Percentiles rank a stretch among this genome's conserved stretches.
Evolutionary conservation across 1,140 invertebrate genomes (phyloP).

Genomic region (Pantala flavescens): DNA sequence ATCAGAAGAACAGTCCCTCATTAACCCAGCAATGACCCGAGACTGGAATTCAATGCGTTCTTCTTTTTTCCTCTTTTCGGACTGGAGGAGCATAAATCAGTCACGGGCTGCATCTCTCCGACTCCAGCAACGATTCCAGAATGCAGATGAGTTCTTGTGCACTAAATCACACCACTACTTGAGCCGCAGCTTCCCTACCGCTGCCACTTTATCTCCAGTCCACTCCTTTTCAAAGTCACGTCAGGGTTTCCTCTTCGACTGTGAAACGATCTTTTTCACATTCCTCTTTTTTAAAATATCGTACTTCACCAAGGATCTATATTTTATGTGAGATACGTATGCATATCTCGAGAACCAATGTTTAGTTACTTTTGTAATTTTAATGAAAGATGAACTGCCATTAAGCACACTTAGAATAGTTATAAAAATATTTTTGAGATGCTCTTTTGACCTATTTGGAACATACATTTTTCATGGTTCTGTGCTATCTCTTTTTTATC

Average conservation of each 20-base stretch:
- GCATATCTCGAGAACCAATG: too few species aligned
- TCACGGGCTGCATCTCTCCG: not conserved
- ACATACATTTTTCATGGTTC: too few species aligned
- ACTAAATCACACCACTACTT: not conserved
- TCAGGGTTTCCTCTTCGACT: not conserved
- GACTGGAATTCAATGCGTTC: not conserved
- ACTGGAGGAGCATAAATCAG: slow-evolving; percentile 1
- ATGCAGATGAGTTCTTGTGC: not conserved
- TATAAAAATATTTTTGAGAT: too few species aligned
- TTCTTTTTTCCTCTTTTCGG: not conserved
- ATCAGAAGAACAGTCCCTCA: not conserved
- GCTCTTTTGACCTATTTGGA: too few species aligned
- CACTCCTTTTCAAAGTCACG: not conserved
- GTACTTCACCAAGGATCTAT: too few species aligned
- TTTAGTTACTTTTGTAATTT: too few species aligned
- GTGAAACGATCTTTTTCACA: too few species aligned
- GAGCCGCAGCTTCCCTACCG: not conserved
- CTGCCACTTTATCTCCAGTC: not conserved
- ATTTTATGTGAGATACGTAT: too few species aligned
- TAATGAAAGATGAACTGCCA: too few species aligned
- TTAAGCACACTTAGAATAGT: too few species aligned
- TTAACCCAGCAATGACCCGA: slow-evolving; percentile 4
- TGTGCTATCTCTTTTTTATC: too few species aligned
- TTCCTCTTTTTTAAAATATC: too few species aligned
- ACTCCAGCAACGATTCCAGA: not conserved